Conservation (phyloP, 2,888 invertebrate species). For the Cylindroiulus punctatus region DNA sequence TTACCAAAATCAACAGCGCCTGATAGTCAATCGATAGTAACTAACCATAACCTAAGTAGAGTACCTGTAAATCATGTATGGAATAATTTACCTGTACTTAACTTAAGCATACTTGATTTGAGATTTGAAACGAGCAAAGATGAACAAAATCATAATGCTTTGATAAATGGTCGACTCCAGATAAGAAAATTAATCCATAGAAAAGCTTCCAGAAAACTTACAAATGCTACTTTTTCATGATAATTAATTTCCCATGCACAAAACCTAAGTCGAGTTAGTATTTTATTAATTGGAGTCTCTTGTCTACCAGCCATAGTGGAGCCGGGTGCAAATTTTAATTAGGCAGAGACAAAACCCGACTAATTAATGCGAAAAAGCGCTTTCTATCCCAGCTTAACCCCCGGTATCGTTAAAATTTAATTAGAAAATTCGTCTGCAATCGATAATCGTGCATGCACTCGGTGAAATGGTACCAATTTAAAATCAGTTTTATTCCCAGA, state of each 20-base stretch:
- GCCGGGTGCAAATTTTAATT: slow-evolving; percentile 23
- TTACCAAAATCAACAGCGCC: not conserved
- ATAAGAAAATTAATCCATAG: not conserved
- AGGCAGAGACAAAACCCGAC: slow-evolving; percentile 38
- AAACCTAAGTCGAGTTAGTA: not conserved
- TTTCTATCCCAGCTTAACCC: slow-evolving; percentile 27
- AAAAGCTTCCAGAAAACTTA: not conserved
- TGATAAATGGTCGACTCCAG: no score
- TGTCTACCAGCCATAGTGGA: not conserved
- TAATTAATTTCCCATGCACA: slow-evolving; percentile 19
- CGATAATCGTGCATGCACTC: not conserved
- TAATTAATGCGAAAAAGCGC: slow-evolving; percentile 38
- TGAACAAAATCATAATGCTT: no score
- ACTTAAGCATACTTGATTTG: no score
- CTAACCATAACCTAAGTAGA: no score
- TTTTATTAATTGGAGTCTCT: not conserved
- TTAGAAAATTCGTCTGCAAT: slow-evolving; percentile 28
- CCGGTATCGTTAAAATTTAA: slow-evolving; percentile 31
- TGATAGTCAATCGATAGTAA: no score
- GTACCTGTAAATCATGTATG: no score
- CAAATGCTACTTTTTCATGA: not conserved
- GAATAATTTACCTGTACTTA: no score
- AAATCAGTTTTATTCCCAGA: slow-evolving; percentile 37
- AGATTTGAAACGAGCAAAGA: no score
- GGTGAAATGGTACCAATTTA: slow-evolving; percentile 20